Base-by-base conservation (phyloP, 2,888 invertebrate genomes). In the Eretmocerus hayati region DNA sequence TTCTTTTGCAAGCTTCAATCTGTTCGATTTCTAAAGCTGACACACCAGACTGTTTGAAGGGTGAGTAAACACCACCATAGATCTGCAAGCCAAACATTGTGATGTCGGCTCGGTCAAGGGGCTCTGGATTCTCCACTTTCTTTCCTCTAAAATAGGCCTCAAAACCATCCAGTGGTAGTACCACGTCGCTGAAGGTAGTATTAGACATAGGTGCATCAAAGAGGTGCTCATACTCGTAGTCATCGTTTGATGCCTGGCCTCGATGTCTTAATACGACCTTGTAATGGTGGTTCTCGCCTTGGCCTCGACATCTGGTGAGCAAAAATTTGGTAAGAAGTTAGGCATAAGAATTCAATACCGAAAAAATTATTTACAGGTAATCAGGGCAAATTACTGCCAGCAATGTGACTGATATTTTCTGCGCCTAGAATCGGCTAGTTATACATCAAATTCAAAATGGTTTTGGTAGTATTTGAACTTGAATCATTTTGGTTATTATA, bases 51-150 rank as follows among this genome's bases (percentile, higher is more conserved):
- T 83, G 83, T 62, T 83, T 82, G 16, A 76, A 66, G 6, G 77
- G 75, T 56, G 75, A 72, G 61, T 83, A 83, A 52, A 83, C 82
- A 13, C 83, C 83, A 18, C 83, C 83, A 58, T 78, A 81, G 60
- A 81, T 75, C 71, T 83, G 83, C 36, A 83, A 65, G 5, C 81
- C 83, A 53, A 83, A 72, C 65, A 77, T 78, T 2, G 80, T 79
- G 21, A 83, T 75, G 58, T 77, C 74, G 1, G 76, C 68, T 37
- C 72, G 67, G 61, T 83, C 80, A 18, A 83, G 65, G 1, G 78
- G 75, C 58, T 78, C 78, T 13, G 76, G 77, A 52, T 76, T 72
- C 50, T 75, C 75, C n/a, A 77, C 70, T 58, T 75, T 71, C 58
- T 74, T 75, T 8, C 83, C 83, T 57, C 81, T 73, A 55, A 75